These are phyloP conservation scores for Osmoderma eremita DNA, from an alignment of 2,888 invertebrate species.

Conservation along the genomic window DNA sequence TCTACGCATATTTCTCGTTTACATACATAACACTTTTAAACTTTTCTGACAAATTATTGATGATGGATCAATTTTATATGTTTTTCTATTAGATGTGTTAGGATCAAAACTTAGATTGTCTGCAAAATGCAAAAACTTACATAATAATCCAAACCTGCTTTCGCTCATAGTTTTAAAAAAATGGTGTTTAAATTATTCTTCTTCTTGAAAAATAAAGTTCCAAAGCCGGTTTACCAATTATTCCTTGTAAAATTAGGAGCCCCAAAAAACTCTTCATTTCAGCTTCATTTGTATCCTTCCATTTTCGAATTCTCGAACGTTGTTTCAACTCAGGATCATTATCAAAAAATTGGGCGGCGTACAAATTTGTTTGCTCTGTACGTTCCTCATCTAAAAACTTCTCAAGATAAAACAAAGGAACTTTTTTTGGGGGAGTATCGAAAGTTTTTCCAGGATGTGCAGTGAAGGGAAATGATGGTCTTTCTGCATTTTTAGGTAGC, in stretches of 20 bases:
- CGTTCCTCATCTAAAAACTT: conserved; percentile 47
- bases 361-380: conserved; percentile 43
- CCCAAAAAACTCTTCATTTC: background rate
- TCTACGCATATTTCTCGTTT: background rate
- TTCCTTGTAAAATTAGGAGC: background rate
- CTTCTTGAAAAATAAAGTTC: conserved; percentile 43
- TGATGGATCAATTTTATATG: conserved; percentile 46
- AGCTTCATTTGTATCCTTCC: background rate
- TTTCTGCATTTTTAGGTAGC: conserved; percentile 47
- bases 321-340: conserved; percentile 46
- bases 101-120: background rate
- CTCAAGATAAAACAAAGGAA: conserved; percentile 48
- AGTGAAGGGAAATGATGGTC: conserved; percentile 49
- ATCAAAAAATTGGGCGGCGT: conserved; percentile 44
- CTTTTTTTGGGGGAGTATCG: conserved; percentile 44
- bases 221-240: background rate
- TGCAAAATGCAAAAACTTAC: background rate
- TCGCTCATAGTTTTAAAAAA: conserved; percentile 47
- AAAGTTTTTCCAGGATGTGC: conserved; percentile 49
- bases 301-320: conserved; percentile 4
- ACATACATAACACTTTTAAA: background rate
- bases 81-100: conserved; percentile 44
- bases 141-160: conserved; percentile 45
- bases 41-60: background rate
- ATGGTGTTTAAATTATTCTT: conserved; percentile 47